Percentiles rank a stretch among this genome's conserved stretches.
These are phyloP conservation scores for Nettapus auritus DNA, from an alignment of 2,113 vertebrate species.

Conservation along the genomic window DNA sequence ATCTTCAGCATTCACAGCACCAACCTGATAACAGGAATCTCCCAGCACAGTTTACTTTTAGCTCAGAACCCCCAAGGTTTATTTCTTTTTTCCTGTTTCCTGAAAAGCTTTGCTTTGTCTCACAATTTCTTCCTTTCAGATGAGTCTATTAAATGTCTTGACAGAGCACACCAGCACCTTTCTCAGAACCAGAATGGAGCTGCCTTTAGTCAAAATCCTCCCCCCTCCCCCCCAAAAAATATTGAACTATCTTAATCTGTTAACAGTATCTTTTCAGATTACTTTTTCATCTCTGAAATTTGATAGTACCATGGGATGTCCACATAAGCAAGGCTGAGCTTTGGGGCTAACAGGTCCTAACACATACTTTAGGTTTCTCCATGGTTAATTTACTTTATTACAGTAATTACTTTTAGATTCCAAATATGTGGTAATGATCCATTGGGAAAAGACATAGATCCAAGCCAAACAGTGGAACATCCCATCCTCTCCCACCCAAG, in stretches of 20 bases:
- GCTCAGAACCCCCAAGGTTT: neutral
- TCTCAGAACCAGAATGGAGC: neutral
- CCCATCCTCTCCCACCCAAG: neutral
- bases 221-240: too few relatives aligned
- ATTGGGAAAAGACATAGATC: neutral
- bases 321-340: neutral
- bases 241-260: neutral
- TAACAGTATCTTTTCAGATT: neutral
- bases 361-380: neutral
- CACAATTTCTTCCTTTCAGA: neutral
- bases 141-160: neutral
- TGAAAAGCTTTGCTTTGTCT: neutral
- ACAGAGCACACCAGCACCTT: neutral
- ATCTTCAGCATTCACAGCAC: neutral
- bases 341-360: neutral
- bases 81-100: neutral
- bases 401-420: neutral
- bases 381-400: neutral
- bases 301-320: neutral
- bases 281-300: neutral
- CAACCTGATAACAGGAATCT: neutral
- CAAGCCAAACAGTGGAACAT: neutral
- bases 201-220: neutral
- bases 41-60: neutral
- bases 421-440: neutral